Evolutionary conservation across 2,888 invertebrate genomes (phyloP).

Genomic region (Pharmacophagus antenor): DNA sequence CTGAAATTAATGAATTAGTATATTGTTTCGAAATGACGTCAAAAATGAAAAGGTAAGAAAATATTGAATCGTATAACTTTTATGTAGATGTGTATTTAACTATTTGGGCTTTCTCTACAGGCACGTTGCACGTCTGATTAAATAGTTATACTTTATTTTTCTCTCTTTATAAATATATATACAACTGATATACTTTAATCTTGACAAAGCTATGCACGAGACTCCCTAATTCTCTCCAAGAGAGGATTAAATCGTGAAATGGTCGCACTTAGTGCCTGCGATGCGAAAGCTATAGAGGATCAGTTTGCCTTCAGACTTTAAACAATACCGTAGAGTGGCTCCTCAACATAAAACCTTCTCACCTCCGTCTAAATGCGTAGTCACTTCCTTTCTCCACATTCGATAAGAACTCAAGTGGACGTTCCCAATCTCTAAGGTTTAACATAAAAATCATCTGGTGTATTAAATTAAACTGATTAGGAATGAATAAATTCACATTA

Average conservation of each 20-base stretch:
- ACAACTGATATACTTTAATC: constrained; percentile 50
- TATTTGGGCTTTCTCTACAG: too few relatives aligned
- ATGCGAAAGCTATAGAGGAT: constrained; percentile 61
- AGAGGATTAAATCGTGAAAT: constrained; percentile 70
- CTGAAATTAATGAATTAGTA: too few relatives aligned
- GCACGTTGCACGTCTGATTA: too few relatives aligned
- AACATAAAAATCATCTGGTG: background rate
- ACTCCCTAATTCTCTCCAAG: constrained; percentile 63
- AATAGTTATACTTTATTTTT: background rate
- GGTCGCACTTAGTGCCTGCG: constrained; percentile 64
- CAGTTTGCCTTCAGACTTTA: constrained; percentile 56
- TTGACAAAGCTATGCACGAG: constrained; percentile 52
- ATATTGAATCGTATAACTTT: too few relatives aligned
- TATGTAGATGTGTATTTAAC: too few relatives aligned
- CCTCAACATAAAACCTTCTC: constrained; percentile 13
- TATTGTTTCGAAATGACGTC: too few relatives aligned
- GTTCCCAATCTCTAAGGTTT: background rate
- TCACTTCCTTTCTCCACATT: background rate
- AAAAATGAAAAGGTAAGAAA: too few relatives aligned
- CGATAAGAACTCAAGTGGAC: background rate
- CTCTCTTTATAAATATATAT: constrained; percentile 30
- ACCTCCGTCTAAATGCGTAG: constrained; percentile 3
- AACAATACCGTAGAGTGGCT: constrained; percentile 52
- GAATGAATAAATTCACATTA: background rate
- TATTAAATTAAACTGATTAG: too few relatives aligned